These are phyloP conservation scores for Acrocephalus arundinaceus DNA, from an alignment of 2,113 vertebrate genomes.

Conservation along the genomic window DNA sequence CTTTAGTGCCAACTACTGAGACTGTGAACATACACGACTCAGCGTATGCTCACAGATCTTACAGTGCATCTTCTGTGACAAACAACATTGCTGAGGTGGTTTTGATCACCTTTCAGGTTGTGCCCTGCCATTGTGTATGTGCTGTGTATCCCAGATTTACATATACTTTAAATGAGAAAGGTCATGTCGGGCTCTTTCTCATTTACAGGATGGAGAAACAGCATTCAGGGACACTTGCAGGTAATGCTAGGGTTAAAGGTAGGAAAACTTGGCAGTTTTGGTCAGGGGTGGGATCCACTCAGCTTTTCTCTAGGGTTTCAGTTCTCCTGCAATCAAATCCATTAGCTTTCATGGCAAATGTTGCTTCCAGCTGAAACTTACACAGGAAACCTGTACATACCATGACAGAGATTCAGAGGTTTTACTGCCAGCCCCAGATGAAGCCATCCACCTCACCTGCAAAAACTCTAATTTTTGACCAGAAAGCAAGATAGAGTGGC, in stretches of 20 bases:
- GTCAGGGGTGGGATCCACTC: background rate
- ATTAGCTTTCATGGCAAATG: conserved; percentile 20
- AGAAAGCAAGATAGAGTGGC: background rate
- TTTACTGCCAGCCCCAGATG: background rate
- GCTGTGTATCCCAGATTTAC: conserved; percentile 64
- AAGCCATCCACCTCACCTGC: background rate
- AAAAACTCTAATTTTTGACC: background rate
- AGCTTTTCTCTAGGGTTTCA: conserved; percentile 6
- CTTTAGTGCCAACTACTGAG: background rate
- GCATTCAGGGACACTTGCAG: conserved; percentile 38
- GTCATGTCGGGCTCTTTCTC: conserved; percentile 14
- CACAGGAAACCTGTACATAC: background rate
- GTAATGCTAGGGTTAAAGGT: background rate
- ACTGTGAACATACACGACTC: background rate
- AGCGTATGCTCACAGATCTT: background rate
- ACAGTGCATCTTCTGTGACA: accelerated
- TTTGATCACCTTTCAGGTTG: background rate
- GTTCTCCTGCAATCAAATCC: conserved; percentile 22
- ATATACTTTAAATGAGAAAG: conserved; percentile 53
- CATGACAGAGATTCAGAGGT: background rate
- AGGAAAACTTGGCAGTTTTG: background rate
- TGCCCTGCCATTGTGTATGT: conserved; percentile 10
- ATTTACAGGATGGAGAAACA: conserved; percentile 40
- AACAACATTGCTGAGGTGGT: background rate
- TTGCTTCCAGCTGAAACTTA: background rate